These are phyloP conservation scores for Xanthorhoe spadicearia DNA, from an alignment of 2,888 invertebrate species.

Conservation along the genomic window DNA sequence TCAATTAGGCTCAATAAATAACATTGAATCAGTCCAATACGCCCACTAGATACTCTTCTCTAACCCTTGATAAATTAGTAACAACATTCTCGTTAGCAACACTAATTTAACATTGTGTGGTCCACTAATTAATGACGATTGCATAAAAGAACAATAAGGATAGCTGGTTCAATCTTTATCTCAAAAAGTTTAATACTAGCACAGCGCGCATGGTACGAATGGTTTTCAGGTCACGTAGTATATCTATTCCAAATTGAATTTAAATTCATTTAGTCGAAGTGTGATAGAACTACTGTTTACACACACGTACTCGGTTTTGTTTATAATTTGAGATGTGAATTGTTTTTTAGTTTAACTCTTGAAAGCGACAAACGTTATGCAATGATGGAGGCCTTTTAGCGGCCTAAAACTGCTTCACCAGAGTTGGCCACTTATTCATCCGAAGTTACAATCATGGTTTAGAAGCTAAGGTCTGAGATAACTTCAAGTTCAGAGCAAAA, in stretches of 20 bases:
- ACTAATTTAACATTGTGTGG: conserved; percentile 40
- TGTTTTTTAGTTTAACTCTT: no score
- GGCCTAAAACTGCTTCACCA: no score
- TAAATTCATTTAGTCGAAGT: neutral
- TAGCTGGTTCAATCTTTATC: conserved; percentile 14
- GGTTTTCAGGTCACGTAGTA: neutral
- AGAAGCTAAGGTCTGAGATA: no score
- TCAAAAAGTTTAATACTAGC: neutral
- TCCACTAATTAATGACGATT: conserved; percentile 39
- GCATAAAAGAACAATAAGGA: neutral
- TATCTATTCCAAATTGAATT: neutral
- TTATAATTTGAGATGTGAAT: neutral
- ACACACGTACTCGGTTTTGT: no score
- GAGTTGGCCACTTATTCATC: no score
- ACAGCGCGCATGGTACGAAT: neutral
- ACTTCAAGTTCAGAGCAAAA: no score
- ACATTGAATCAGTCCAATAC: conserved; percentile 12
- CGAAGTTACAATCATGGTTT: no score
- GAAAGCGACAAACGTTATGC: no score
- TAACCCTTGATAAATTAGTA: conserved; percentile 38
- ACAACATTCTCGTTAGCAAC: conserved; percentile 34
- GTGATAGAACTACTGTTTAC: no score
- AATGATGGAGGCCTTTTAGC: no score
- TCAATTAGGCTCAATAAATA: conserved; percentile 2
- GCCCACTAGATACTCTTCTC: conserved; percentile 6